Base-by-base conservation (phyloP, 2,797 vertebrate species). In the Apogon hyalosoma region DNA sequence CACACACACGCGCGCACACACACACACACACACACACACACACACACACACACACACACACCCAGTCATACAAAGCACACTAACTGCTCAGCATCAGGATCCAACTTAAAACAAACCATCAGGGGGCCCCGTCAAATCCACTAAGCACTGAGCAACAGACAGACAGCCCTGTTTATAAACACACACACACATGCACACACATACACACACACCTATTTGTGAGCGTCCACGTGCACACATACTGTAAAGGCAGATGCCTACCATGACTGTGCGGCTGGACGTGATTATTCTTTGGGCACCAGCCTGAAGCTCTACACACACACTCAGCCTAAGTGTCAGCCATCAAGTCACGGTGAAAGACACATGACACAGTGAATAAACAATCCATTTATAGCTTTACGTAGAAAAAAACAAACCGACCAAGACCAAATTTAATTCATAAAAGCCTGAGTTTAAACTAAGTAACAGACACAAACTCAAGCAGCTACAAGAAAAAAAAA, bases 81-180 rank as follows among this genome's bases (percentile, higher is more conserved):
- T 46, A 49, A 84, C 82, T 85, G 85, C 83, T 85, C 83, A 86
- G 82, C 83, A 86, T 91, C 84, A 86, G 71, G 69, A 77, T 82
- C 77, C 77, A 87, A 76, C 89, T 77, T 92, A 92, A 93, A 92
- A 92, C 88, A 93, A 93, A 93, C 90, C 90, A 92, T 90, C 85
- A 81, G 82, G 83, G 68, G 75, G 82, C 70, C 88, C 86, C 51
- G 82, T 92, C 91, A 90, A 63, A 87, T 90, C 76, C 81, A 91
- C 85, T 93, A 87, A 92, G 84, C 77, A 18, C 79, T 77, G 83
- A 88, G 80, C 69, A 73, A 77, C 73, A 82, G 84, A 83, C 80
- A 83, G 84, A 87, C 87, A 85, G 77, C 67, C 71, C 83, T 86
- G 88, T 90, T 90, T 89, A 90, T 90, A 91, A 87, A 92, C 88